A percentile compares a stretch with the other conserved stretches of the same genome.
These are phyloP conservation scores for Thamnaconus septentrionalis DNA, from an alignment of 2,113 vertebrate genomes.

Conservation along the genomic window DNA sequence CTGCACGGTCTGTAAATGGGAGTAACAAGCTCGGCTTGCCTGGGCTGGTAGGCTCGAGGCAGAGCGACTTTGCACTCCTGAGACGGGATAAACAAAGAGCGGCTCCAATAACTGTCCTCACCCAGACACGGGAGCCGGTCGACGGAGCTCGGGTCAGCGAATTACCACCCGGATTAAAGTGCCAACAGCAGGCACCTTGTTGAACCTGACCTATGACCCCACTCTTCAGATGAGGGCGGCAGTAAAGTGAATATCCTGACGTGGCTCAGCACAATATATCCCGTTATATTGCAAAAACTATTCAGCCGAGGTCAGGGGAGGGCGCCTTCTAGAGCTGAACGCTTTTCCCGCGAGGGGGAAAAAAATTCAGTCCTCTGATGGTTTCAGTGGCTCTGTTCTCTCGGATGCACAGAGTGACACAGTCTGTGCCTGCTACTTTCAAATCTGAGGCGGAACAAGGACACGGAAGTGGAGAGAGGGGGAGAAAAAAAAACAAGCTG, in stretches of 20 bases:
- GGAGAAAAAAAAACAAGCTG: slow-evolving; percentile 16
- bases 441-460: neutral
- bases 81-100: neutral
- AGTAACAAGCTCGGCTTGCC: slow-evolving; percentile 27
- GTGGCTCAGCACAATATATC: too few relatives aligned
- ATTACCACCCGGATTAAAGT: neutral
- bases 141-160: slow-evolving; percentile 16
- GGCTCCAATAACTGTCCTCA: slow-evolving; percentile 17
- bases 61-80: slow-evolving; percentile 12
- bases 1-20: slow-evolving; percentile 46
- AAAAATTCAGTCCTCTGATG: too few relatives aligned
- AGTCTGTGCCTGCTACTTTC: neutral
- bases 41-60: slow-evolving; percentile 19
- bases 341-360: too few relatives aligned
- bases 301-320: too few relatives aligned
- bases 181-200: slow-evolving; percentile 18
- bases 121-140: slow-evolving; percentile 8
- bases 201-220: slow-evolving; percentile 26
- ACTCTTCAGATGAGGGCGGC: neutral
- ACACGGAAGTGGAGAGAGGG: slow-evolving; percentile 44
- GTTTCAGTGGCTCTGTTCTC: neutral
- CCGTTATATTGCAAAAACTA: too few relatives aligned
- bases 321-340: too few relatives aligned
- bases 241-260: slow-evolving; percentile 5
- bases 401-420: neutral